Evolutionary conservation across 2,113 vertebrate genomes (phyloP).

Genomic region (Bujurquina vittata): DNA sequence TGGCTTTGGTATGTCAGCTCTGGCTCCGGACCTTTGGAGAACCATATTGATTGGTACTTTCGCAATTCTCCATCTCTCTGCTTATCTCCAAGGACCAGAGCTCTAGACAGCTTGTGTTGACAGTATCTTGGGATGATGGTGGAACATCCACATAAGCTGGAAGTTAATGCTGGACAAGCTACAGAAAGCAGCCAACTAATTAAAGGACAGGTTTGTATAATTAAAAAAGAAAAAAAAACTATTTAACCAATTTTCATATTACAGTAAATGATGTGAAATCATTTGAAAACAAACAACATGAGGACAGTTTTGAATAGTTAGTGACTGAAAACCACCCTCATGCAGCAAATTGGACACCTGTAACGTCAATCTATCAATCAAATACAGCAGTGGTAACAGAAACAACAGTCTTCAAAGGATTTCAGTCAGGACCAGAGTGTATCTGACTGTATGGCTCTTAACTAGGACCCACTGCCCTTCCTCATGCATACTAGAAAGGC

Average conservation of each 20-base stretch:
- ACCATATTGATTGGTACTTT: constrained; percentile 2
- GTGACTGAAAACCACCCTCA: background rate
- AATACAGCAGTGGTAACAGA: background rate
- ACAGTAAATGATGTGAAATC: background rate
- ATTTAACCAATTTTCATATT: background rate
- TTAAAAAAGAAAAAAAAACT: background rate
- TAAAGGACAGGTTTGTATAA: background rate
- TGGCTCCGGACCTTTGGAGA: constrained; percentile 14
- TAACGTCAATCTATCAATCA: background rate
- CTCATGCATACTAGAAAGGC: background rate
- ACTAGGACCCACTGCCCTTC: background rate
- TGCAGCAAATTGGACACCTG: background rate
- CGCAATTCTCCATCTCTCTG: constrained; percentile 2
- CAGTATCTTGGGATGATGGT: background rate
- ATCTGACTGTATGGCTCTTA: background rate
- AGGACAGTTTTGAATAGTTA: background rate
- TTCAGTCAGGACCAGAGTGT: background rate
- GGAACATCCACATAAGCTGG: background rate
- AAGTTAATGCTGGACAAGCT: background rate
- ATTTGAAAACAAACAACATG: background rate
- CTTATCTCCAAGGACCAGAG: constrained; percentile 22
- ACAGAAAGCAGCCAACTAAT: background rate
- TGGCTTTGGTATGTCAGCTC: constrained; percentile 19
- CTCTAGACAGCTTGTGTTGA: constrained; percentile 2
- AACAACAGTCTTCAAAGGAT: background rate